Conservation (phyloP, 2,113 vertebrate genomes). For the Petaurus breviceps region DNA sequence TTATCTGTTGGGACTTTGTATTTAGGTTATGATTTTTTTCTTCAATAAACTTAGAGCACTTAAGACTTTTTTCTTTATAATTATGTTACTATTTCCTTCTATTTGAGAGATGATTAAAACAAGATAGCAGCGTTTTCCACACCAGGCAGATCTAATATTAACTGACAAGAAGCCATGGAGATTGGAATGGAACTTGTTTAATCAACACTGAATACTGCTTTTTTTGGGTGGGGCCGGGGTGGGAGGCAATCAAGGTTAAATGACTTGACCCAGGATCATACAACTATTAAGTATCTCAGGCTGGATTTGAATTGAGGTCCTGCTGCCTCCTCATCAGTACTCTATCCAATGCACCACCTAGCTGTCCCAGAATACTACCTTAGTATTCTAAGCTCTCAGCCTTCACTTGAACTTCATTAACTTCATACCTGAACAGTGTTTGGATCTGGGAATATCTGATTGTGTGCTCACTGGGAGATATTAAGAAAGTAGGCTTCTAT, state of each 20-base stretch:
- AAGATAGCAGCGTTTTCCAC: neutral
- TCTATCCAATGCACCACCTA: neutral
- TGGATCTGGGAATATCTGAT: neutral
- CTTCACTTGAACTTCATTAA: neutral
- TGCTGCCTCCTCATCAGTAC: neutral
- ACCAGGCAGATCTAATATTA: neutral
- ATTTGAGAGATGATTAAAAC: neutral
- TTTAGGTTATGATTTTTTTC: neutral
- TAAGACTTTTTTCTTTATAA: neutral
- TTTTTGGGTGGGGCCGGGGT: neutral
- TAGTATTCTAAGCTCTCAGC: neutral
- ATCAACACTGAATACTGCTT: neutral
- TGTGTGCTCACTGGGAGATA: neutral
- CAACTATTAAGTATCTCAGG: no score
- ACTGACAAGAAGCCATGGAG: neutral
- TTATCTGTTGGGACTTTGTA: neutral
- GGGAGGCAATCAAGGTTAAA: neutral
- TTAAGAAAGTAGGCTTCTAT: neutral
- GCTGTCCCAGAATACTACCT: no score
- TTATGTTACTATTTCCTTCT: neutral
- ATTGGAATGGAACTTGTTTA: neutral
- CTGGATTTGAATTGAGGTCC: neutral
- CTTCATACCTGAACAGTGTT: neutral
- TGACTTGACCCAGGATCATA: neutral
- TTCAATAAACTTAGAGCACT: neutral